Conservation (phyloP, 2,113 vertebrate genomes). For the Grallaria varia region DNA sequence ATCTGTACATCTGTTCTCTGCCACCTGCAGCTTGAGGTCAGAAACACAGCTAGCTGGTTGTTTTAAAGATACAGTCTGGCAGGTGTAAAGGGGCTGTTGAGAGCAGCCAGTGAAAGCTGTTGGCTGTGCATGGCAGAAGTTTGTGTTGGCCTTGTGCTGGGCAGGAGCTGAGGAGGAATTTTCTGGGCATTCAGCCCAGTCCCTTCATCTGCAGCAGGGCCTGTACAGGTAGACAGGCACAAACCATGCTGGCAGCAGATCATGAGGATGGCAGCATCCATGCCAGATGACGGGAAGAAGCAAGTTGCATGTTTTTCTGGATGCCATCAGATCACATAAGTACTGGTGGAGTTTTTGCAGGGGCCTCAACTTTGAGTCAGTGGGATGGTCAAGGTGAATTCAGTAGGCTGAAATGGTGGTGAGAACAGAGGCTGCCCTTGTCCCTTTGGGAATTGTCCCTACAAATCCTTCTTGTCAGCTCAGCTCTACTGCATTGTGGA, state of each 20-base stretch:
- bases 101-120: background rate
- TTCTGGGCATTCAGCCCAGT: background rate
- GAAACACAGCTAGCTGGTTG: background rate
- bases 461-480: background rate
- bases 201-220: background rate
- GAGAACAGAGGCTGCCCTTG: background rate
- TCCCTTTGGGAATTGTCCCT: background rate
- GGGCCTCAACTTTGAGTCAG: background rate
- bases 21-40: background rate
- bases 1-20: background rate
- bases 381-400: background rate
- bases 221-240: background rate
- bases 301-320: background rate
- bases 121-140: accelerated
- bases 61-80: background rate
- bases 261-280: background rate
- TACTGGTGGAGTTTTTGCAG: background rate
- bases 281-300: background rate
- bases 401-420: background rate
- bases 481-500: background rate
- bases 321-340: background rate
- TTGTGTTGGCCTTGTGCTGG: background rate
- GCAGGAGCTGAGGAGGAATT: background rate
- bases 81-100: background rate
- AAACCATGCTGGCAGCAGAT: background rate